phyloP scores from a whole-genome alignment of 2,113 vertebrate genomes.

The Acanthisitta chloris region DNA sequence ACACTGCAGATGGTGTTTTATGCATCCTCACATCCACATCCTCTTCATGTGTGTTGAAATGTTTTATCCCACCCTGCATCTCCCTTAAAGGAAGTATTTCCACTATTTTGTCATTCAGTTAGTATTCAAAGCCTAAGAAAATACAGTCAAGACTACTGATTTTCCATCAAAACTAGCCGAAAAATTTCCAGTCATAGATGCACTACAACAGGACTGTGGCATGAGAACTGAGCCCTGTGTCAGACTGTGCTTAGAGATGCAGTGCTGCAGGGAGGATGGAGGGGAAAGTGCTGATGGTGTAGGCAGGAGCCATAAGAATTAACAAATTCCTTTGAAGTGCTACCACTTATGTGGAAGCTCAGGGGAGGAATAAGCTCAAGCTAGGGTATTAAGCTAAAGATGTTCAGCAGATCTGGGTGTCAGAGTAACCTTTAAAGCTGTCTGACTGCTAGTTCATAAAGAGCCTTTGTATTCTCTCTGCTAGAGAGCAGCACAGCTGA shows the following conservation, averaged over 20 bases:
- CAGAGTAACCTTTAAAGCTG: neutral
- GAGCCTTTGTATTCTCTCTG: neutral
- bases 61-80: neutral
- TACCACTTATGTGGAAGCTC: neutral
- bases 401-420: neutral
- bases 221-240: neutral
- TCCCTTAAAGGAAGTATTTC: neutral
- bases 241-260: neutral
- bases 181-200: neutral
- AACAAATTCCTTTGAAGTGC: neutral
- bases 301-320: neutral
- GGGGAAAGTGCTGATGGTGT: neutral
- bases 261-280: neutral
- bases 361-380: neutral
- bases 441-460: neutral
- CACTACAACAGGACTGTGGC: neutral
- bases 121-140: neutral
- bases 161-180: neutral
- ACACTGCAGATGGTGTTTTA: neutral
- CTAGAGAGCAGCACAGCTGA: neutral
- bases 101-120: neutral
- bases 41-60: neutral
- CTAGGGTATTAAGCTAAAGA: neutral
- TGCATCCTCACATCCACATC: neutral
- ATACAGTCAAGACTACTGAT: neutral